Percentiles rank a stretch among this genome's conserved stretches.
Evolutionary conservation across 2,888 invertebrate species (phyloP).

Genomic region (Melipona bicolor): DNA sequence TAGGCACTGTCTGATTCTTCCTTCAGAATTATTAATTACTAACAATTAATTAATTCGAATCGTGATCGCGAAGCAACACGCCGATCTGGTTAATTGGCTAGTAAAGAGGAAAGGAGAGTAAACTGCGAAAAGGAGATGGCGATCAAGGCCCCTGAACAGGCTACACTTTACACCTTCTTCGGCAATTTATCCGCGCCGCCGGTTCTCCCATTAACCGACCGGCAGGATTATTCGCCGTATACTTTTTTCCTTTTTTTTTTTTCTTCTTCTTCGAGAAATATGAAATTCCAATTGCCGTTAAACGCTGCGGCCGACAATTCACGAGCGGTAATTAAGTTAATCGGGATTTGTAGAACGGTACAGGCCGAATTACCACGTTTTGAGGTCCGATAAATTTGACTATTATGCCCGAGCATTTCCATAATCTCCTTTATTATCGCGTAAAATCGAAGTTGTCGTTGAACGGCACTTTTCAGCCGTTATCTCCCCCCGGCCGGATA

Average conservation of each 20-base stretch:
- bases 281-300: conserved; percentile 44
- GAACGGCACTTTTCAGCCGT: conserved; percentile 56
- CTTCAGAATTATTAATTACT: conserved; percentile 13
- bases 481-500: conserved; percentile 38
- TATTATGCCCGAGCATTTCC: conserved; percentile 57
- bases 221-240: conserved; percentile 5
- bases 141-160: neutral
- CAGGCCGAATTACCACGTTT: conserved; percentile 58
- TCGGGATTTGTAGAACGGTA: conserved; percentile 55
- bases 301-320: conserved; percentile 50
- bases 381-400: conserved; percentile 62
- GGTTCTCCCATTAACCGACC: conserved; percentile 4
- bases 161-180: neutral
- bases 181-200: neutral
- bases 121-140: neutral
- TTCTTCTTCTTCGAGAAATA: neutral
- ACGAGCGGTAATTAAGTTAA: conserved; percentile 56
- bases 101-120: neutral
- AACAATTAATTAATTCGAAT: conserved; percentile 6
- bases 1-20: neutral
- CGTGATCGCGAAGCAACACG: conserved; percentile 3
- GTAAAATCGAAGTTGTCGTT: conserved; percentile 64
- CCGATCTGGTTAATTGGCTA: neutral
- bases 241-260: neutral
- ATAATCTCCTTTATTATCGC: conserved; percentile 65